Evolutionary conservation across 2,888 invertebrate genomes (phyloP).

Genomic region (Pollenia amentaria): DNA sequence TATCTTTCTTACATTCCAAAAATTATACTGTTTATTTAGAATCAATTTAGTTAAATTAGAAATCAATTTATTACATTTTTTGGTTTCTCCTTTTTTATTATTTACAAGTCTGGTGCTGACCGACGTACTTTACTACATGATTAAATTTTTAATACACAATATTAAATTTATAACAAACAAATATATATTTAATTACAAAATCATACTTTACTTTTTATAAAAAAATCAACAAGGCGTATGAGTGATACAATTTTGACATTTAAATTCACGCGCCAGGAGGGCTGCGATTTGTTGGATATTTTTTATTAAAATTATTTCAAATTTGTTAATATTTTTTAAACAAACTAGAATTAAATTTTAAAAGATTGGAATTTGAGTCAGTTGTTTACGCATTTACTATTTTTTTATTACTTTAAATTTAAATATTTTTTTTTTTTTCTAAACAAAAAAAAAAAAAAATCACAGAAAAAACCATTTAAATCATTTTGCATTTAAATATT

Average conservation of each 20-base stretch:
- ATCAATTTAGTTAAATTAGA: conserved; percentile 43
- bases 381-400: too few relatives aligned
- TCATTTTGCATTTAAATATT: conserved; percentile 36
- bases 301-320: not conserved
- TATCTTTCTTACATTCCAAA: too few relatives aligned
- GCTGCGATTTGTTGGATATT: not conserved
- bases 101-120: conserved; percentile 25
- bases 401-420: too few relatives aligned
- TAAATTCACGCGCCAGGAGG: not conserved
- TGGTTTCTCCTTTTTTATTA: not conserved
- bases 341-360: not conserved
- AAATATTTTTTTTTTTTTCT: too few relatives aligned
- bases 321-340: conserved; percentile 1
- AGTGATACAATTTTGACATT: not conserved
- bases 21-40: conserved; percentile 22
- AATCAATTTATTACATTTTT: conserved; percentile 23
- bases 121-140: conserved; percentile 11
- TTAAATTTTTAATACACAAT: not conserved
- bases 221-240: not conserved
- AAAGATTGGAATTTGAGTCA: too few relatives aligned
- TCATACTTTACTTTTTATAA: not conserved
- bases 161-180: not conserved
- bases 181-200: not conserved
- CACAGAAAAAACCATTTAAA: not conserved
- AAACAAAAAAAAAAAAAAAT: not conserved